A percentile compares a stretch with the other conserved stretches of the same genome.
Conservation (phyloP, 2,797 vertebrate genomes). For the Acipenser transmontanus region DNA sequence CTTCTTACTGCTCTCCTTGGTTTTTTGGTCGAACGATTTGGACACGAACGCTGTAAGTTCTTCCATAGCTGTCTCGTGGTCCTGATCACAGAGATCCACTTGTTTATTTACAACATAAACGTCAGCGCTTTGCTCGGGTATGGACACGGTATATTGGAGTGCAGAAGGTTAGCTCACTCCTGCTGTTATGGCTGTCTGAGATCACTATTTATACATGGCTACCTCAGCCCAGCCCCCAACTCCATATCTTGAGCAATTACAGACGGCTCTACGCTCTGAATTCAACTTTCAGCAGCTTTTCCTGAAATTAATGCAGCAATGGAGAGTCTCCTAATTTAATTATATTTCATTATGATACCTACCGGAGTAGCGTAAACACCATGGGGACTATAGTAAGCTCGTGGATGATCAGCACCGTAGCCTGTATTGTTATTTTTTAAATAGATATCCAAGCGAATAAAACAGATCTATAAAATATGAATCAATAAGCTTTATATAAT, state of each 20-base stretch:
- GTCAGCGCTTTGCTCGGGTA: conserved; percentile 53
- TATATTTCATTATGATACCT: conserved; percentile 66
- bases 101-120: conserved; percentile 49
- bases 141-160: conserved; percentile 61
- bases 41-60: conserved; percentile 97
- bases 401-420: no score
- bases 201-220: conserved; percentile 96
- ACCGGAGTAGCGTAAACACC: conserved; percentile 35
- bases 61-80: conserved; percentile 79
- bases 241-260: conserved; percentile 91
- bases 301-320: conserved; percentile 83
- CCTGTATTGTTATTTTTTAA: no score
- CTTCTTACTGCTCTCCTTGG: conserved; percentile 83
- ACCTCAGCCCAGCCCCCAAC: conserved; percentile 82
- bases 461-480: no score
- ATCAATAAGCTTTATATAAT: no score
- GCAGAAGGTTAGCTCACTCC: conserved; percentile 86
- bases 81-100: conserved; percentile 74
- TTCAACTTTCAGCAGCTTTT: conserved; percentile 80
- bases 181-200: conserved; percentile 94
- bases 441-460: no score
- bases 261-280: conserved; percentile 74
- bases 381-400: conserved; percentile 2
- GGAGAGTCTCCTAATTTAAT: conserved; percentile 77
- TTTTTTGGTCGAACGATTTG: conserved; percentile 96